These are phyloP conservation scores for Cottoperca gobio DNA, from an alignment of 2,797 vertebrate genomes.

Conservation along the genomic window DNA sequence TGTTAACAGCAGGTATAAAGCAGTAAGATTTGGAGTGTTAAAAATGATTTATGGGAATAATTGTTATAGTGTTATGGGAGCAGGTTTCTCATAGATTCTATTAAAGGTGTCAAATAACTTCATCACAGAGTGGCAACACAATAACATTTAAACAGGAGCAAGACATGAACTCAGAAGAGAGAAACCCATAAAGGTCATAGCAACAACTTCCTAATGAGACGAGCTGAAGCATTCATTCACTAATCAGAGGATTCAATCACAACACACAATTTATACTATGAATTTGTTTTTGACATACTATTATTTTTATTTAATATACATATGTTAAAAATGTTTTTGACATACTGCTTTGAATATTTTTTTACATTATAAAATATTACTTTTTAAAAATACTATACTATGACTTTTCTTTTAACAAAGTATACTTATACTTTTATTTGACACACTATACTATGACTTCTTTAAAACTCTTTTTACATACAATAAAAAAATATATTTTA, in stretches of 20 bases:
- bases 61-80: background rate
- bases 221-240: background rate
- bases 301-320: too few species aligned
- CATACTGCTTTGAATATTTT: too few species aligned
- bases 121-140: background rate
- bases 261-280: background rate
- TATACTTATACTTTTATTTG: too few species aligned
- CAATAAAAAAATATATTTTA: too few species aligned
- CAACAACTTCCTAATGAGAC: background rate
- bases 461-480: background rate
- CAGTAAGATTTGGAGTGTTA: background rate
- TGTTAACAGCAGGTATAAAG: conserved; percentile 7
- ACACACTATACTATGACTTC: background rate
- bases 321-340: too few species aligned
- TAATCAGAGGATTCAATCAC: background rate
- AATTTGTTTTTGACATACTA: too few species aligned
- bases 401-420: too few species aligned
- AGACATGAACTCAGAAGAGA: background rate
- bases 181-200: background rate
- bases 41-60: background rate
- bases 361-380: too few species aligned
- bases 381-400: too few species aligned
- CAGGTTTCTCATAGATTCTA: background rate
- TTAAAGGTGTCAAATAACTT: conserved; percentile 18
- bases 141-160: background rate